Conservation (phyloP, 1,140 invertebrate genomes). For the Trachymyrmex cornetzi region DNA sequence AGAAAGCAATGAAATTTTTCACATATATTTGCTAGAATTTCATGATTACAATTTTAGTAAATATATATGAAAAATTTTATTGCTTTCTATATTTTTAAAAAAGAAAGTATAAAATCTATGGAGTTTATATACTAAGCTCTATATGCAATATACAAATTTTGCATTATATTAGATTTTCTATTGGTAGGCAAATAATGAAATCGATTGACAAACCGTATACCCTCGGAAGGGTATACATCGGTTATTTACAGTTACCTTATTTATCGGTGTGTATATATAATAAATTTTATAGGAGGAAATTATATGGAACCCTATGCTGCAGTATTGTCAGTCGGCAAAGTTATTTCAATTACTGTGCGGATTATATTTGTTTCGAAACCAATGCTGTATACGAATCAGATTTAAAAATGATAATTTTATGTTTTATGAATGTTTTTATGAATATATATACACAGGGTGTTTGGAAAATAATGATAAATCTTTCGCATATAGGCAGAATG, state of each 20-base stretch:
- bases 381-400: background rate
- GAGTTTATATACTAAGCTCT: background rate
- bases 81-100: too few species aligned
- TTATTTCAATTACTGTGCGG: background rate
- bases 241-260: constrained; percentile 32
- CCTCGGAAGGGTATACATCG: constrained; percentile 19
- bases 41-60: too few species aligned
- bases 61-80: too few species aligned
- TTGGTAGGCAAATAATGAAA: background rate
- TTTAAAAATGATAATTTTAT: background rate
- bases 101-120: too few species aligned
- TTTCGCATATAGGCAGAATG: too few species aligned
- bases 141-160: constrained; percentile 2
- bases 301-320: background rate
- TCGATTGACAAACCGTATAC: background rate
- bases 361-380: background rate
- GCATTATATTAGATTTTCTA: constrained; percentile 2
- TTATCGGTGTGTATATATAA: constrained; percentile 40
- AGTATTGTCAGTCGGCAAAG: constrained; percentile 48
- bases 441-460: too few species aligned
- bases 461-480: too few species aligned
- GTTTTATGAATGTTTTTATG: background rate
- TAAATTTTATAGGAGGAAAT: constrained; percentile 7
- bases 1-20: background rate
- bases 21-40: background rate